Evolutionary conservation across 2,113 vertebrate genomes (phyloP).

Genomic region (Pelvicachromis taeniatus): DNA sequence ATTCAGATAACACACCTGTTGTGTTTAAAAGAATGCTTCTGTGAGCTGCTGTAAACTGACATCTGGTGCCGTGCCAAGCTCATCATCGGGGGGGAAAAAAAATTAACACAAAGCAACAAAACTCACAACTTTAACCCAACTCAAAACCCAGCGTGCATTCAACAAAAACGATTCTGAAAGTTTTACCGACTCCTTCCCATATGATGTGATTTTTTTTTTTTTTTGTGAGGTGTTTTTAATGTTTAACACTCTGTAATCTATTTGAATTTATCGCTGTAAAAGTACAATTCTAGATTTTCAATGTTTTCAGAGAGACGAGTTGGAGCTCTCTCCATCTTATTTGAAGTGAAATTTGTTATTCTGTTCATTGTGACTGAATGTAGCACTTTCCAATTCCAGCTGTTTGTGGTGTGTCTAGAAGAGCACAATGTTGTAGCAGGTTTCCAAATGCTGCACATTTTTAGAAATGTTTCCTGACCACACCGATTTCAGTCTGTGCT

Average conservation of each 20-base stretch:
- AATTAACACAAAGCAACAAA: not conserved
- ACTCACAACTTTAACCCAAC: not conserved
- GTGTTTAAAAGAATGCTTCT: not conserved
- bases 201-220: conserved; percentile 26
- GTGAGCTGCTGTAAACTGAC: not conserved
- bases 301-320: conserved; percentile 25
- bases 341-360: conserved; percentile 32
- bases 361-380: conserved; percentile 58
- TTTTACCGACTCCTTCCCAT: conserved; percentile 13
- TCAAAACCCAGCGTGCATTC: not conserved
- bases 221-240: conserved; percentile 57
- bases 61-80: not conserved
- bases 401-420: conserved; percentile 15
- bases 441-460: conserved; percentile 42
- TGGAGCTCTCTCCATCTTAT: conserved; percentile 13
- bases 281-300: conserved; percentile 36
- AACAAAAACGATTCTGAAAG: conserved; percentile 18
- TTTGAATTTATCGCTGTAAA: conserved; percentile 38
- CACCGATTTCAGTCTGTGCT: not conserved
- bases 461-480: conserved; percentile 7
- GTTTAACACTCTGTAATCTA: conserved; percentile 49
- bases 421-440: conserved; percentile 52
- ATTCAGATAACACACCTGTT: not conserved
- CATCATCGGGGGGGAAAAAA: not conserved
- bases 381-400: conserved; percentile 47